Evolutionary conservation across 2,888 invertebrate genomes (phyloP).

Genomic region (Drosophila sordidula): DNA sequence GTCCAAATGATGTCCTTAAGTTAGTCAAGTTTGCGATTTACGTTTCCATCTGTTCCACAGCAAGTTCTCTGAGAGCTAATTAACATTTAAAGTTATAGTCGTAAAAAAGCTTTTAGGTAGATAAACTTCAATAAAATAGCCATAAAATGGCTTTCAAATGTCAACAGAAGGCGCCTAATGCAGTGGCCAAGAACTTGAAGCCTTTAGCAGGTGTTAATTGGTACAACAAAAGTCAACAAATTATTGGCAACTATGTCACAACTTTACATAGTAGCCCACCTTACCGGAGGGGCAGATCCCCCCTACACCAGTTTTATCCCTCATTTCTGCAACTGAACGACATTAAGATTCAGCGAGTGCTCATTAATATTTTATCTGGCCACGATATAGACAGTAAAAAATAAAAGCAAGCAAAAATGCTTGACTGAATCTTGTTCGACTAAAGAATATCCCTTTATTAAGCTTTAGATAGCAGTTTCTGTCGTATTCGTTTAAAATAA

Average conservation of each 20-base stretch:
- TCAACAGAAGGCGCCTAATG: too few relatives aligned
- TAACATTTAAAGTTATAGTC: neutral
- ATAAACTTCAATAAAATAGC: slow-evolving; percentile 2
- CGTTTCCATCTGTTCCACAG: too few relatives aligned
- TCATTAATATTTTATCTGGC: slow-evolving; percentile 63
- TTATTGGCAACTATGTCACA: slow-evolving; percentile 25
- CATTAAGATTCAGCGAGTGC: slow-evolving; percentile 29
- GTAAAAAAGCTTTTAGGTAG: neutral
- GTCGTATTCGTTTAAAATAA: too few relatives aligned
- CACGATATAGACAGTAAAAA: slow-evolving; percentile 33
- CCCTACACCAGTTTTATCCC: neutral
- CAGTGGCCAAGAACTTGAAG: slow-evolving; percentile 6
- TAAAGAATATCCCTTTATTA: neutral
- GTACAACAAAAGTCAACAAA: slow-evolving; percentile 21
- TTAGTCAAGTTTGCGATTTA: too few relatives aligned
- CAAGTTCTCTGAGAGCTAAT: neutral
- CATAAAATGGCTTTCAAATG: slow-evolving; percentile 8
- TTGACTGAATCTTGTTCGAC: neutral
- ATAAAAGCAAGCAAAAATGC: slow-evolving; percentile 12
- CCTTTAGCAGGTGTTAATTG: slow-evolving; percentile 24
- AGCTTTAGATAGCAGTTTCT: too few relatives aligned
- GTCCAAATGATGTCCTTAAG: too few relatives aligned
- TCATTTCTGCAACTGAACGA: slow-evolving; percentile 10
- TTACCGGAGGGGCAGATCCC: neutral
- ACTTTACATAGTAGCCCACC: slow-evolving; percentile 4